phyloP scores from a whole-genome alignment of 2,797 vertebrate genomes.

The Pelochelys cantorii region DNA sequence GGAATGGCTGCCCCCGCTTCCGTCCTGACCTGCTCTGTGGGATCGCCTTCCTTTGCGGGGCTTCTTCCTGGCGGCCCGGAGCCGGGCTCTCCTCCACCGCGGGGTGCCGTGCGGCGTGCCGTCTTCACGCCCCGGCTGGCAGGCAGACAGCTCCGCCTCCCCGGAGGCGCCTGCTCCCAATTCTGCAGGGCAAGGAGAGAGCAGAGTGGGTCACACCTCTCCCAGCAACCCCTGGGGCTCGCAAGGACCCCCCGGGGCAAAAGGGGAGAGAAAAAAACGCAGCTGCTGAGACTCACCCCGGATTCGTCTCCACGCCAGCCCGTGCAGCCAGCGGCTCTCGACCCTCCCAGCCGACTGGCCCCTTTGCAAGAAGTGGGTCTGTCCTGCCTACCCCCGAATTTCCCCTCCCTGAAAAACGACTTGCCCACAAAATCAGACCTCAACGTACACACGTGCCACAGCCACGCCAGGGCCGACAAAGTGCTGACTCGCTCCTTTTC shows the following conservation, averaged over 20 bases:
- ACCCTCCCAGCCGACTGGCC: no score
- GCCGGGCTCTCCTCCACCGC: neutral
- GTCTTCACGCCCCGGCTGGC: neutral
- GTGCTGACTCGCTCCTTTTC: no score
- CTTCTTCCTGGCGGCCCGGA: constrained; percentile 29
- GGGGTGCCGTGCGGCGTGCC: constrained; percentile 41
- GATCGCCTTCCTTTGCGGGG: constrained; percentile 56
- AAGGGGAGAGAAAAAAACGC: neutral
- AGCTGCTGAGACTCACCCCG: neutral
- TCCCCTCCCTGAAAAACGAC: no score
- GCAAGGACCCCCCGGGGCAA: neutral
- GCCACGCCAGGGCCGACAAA: no score
- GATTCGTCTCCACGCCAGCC: neutral
- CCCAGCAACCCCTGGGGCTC: neutral
- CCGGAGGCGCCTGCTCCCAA: neutral
- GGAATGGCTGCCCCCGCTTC: neutral
- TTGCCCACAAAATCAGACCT: no score
- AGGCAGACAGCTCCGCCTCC: neutral
- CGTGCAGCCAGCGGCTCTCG: no score
- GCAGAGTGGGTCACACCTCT: neutral
- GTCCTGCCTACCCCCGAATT: no score
- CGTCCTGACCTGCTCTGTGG: constrained; percentile 30
- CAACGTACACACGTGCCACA: no score
- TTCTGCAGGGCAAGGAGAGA: neutral
- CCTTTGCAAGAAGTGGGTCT: no score